Conservation (phyloP, 2,797 vertebrate genomes). For the Calcarius lapponicus region DNA sequence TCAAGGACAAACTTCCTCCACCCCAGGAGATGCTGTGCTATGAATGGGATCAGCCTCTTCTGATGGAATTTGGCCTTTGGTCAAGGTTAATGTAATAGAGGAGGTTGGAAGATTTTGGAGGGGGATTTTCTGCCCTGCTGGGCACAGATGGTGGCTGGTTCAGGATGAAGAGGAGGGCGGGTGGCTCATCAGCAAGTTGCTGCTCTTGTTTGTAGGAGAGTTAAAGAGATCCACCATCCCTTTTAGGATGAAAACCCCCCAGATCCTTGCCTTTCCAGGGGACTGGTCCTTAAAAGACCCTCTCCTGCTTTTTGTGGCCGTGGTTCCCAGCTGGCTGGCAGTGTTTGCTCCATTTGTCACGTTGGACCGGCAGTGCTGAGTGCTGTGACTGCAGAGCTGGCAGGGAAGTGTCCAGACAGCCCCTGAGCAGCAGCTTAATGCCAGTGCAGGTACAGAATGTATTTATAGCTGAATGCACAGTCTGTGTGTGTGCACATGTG, state of each 20-base stretch:
- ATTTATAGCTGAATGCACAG: conserved; percentile 67
- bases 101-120: not conserved
- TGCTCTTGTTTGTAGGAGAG: not conserved
- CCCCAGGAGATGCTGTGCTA: not conserved
- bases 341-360: not conserved
- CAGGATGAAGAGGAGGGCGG: not conserved
- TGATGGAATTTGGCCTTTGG: not conserved
- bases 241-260: not conserved
- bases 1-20: not conserved
- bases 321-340: not conserved
- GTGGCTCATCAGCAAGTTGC: not conserved
- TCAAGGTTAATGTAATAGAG: not conserved
- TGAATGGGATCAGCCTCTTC: not conserved
- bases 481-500: conserved; percentile 55
- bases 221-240: not conserved
- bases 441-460: conserved; percentile 63
- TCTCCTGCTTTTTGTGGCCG: not conserved
- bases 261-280: not conserved
- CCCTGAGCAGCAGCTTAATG: conserved; percentile 53
- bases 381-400: conserved; percentile 26
- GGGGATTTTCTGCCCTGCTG: not conserved
- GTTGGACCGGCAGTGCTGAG: not conserved
- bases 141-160: not conserved
- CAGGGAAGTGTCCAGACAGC: conserved; percentile 36
- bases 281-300: conserved; percentile 9